Conservation (phyloP, 2,113 vertebrate genomes). For the Brachyhypopomus gauderio region DNA sequence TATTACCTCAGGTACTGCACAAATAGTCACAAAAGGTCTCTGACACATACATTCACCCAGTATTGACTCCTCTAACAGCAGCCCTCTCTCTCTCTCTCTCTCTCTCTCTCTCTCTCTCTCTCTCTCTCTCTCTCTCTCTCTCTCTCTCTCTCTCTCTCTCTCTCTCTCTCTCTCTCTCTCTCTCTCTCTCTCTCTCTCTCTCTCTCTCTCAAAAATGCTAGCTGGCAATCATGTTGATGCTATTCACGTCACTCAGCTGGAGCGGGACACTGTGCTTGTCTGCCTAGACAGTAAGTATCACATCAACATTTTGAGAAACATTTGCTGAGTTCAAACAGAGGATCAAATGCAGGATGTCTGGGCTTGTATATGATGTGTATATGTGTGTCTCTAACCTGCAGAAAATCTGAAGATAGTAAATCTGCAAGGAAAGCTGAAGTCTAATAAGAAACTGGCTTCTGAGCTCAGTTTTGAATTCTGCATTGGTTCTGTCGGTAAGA, state of each 20-base stretch:
- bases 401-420: constrained; percentile 98
- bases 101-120: background rate
- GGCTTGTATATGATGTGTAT: background rate
- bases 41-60: too few relatives aligned
- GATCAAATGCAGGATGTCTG: too few relatives aligned
- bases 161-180: background rate
- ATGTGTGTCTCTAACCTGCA: constrained; percentile 59
- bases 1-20: constrained; percentile 59
- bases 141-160: background rate
- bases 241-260: constrained; percentile 95
- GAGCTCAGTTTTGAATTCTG: constrained; percentile 98
- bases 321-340: background rate
- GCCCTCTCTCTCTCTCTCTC: too few relatives aligned
- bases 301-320: background rate
- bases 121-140: background rate
- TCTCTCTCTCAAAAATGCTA: constrained; percentile 50
- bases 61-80: background rate
- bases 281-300: constrained; percentile 93
- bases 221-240: constrained; percentile 90
- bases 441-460: constrained; percentile 96
- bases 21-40: too few relatives aligned
- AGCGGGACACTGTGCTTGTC: constrained; percentile 95
- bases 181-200: background rate
- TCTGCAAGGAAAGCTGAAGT: constrained; percentile 93
- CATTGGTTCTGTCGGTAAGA: constrained; percentile 94